Evolutionary conservation across 1,140 invertebrate species (phyloP).

Genomic region (Mactra quadrangularis): DNA sequence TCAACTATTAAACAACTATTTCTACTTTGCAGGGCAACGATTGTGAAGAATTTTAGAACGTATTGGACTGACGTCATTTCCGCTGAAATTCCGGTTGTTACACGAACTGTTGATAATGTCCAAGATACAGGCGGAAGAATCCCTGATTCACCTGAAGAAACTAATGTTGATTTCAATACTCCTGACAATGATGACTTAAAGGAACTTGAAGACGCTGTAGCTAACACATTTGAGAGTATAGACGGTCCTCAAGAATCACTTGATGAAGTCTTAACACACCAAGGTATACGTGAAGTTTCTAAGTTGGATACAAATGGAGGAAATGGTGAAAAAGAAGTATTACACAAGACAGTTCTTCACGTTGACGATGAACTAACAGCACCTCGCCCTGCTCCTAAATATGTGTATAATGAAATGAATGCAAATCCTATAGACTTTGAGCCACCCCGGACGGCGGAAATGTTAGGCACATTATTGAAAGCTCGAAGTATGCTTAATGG

Average conservation of each 20-base stretch:
- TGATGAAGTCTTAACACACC: conserved; percentile 37
- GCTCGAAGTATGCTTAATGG: neutral
- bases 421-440: conserved; percentile 30
- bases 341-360: neutral
- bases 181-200: neutral
- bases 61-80: conserved; percentile 26
- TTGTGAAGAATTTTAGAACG: neutral
- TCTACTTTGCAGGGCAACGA: conserved; percentile 26
- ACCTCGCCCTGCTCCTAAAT: conserved; percentile 14
- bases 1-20: no score
- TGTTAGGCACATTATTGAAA: conserved; percentile 25
- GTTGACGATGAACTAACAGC: conserved; percentile 13
- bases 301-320: neutral
- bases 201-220: conserved; percentile 12
- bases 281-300: conserved; percentile 27
- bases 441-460: conserved; percentile 33
- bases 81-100: neutral
- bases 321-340: neutral
- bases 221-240: conserved; percentile 46
- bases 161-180: neutral
- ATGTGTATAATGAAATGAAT: conserved; percentile 48
- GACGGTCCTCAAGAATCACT: conserved; percentile 31
- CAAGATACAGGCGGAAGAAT: neutral
- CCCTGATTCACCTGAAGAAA: neutral
- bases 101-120: neutral